Conservation (phyloP, 2,888 invertebrate genomes). For the Amblyjoppa fuscipennis region DNA sequence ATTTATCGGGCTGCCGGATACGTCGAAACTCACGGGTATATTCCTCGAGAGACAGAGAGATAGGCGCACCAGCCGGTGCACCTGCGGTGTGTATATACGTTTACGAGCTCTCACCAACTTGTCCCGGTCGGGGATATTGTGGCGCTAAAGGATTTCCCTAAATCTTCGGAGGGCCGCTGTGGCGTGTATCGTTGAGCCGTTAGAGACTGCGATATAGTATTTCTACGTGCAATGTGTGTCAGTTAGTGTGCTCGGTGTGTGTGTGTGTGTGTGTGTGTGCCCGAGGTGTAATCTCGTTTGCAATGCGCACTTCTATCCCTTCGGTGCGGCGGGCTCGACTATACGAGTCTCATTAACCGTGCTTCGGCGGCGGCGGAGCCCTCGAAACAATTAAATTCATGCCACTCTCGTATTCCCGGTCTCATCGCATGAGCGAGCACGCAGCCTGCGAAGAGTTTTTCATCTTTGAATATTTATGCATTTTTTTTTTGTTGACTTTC, state of each 20-base stretch:
- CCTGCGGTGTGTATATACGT: constrained; percentile 21
- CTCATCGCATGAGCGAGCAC: constrained; percentile 41
- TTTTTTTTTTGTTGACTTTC: background rate
- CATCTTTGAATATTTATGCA: background rate
- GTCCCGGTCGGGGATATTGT: constrained; percentile 4
- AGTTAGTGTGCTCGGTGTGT: background rate
- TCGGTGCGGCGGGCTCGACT: constrained; percentile 13
- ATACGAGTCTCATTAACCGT: constrained; percentile 45
- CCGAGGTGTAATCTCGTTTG: constrained; percentile 32
- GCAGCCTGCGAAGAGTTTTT: constrained; percentile 23
- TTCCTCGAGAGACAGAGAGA: background rate
- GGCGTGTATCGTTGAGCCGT: constrained; percentile 4
- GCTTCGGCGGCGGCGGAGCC: background rate
- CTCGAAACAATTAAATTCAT: constrained; percentile 58
- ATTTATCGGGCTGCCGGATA: background rate
- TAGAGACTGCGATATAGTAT: background rate
- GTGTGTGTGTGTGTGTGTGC: background rate
- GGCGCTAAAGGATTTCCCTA: constrained; percentile 58
- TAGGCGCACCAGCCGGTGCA: constrained; percentile 17
- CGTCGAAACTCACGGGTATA: background rate
- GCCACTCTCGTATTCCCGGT: constrained; percentile 43
- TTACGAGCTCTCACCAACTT: constrained; percentile 22
- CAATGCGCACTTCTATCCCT: constrained; percentile 32
- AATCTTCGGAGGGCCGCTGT: constrained; percentile 38
- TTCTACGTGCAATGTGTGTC: background rate